These are phyloP conservation scores for Notoglanidium macrostoma DNA, from an alignment of 2,797 vertebrate genomes.

Conservation along the genomic window DNA sequence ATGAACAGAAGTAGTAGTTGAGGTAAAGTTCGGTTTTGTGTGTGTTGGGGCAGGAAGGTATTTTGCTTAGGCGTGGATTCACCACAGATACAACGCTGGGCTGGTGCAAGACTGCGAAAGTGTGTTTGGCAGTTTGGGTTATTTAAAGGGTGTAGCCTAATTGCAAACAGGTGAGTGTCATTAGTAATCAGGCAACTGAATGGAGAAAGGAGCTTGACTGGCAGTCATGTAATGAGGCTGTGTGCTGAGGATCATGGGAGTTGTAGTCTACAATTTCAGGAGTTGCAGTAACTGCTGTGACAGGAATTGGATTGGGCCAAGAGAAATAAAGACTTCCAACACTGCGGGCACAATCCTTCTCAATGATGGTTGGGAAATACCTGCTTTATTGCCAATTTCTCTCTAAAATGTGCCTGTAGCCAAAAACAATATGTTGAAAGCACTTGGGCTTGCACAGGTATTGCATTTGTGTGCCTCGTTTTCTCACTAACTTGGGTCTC, in stretches of 20 bases:
- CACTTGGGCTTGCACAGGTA: slow-evolving; percentile 15
- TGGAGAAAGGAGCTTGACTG: not conserved
- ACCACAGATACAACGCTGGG: not conserved
- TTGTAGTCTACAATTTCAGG: slow-evolving; percentile 6
- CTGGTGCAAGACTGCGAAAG: not conserved
- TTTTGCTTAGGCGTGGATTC: not conserved
- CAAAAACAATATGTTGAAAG: slow-evolving; percentile 18
- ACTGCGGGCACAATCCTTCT: not conserved
- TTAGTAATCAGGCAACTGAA: not conserved
- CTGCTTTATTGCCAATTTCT: slow-evolving; percentile 14
- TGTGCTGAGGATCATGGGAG: slow-evolving; percentile 9
- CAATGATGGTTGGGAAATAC: slow-evolving; percentile 18
- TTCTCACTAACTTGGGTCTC: not conserved
- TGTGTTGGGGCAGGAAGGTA: not conserved
- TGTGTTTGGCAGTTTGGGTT: not conserved
- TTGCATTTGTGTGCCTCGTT: not conserved
- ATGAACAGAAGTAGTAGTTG: not conserved
- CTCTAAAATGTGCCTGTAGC: not conserved
- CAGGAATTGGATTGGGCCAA: not conserved
- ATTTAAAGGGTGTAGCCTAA: not conserved
- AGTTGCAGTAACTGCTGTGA: not conserved
- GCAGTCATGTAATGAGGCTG: not conserved
- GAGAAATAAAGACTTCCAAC: slow-evolving; percentile 7
- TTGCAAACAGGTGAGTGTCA: not conserved
- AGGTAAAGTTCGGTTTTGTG: not conserved